Evolutionary conservation across 2,888 invertebrate species (phyloP), one percentile per base, ranked within the genome.

Genomic region (Cantharis nigra): DNA sequence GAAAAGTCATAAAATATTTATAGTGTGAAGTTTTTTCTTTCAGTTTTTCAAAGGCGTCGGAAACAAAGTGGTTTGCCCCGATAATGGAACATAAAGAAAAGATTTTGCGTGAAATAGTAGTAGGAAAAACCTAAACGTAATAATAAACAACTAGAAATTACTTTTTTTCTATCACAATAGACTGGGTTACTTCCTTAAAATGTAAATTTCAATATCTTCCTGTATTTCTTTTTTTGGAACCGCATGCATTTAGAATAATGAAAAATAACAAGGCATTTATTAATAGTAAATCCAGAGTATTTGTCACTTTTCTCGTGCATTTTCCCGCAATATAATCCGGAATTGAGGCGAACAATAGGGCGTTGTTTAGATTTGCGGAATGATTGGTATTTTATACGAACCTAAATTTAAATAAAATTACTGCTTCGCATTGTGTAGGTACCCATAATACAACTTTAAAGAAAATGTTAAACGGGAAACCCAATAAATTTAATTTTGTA

Each of bases 1-100:
- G 78, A 77, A 78, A 78, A 72, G 75, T 75, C 75, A 72, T 78
- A 78, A 78, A 78, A 78, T 78, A 78, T 78, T 78, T 78, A 78
- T 78, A 78, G 78, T 78, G 75, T 63, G 62, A 75, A 75, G 72
- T 78, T 75, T 76, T 64, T 77, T 70, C 78, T 69, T 75, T 75
- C 78, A 78, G 71, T 69, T 76, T 76, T 74, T 72, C 49, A 13
- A 77, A 75, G 72, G 72, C 69, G 62, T 67, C 11, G 63, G 64
- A 71, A 75, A 72, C 75, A 78, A 75, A 78, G 72, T 75, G 78
- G 70, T 74, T 75, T 78, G 62, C 67, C 65, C 64, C 72, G 69
- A 75, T 78, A 74, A 74, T 77, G 71, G 77, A 76, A 71, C 72
- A 72, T 75, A 75, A 75, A 75, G 71, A 71, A 71, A 63, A 63